phyloP scores from a whole-genome alignment of 2,797 vertebrate genomes.

The Acanthurus leucopareius region DNA sequence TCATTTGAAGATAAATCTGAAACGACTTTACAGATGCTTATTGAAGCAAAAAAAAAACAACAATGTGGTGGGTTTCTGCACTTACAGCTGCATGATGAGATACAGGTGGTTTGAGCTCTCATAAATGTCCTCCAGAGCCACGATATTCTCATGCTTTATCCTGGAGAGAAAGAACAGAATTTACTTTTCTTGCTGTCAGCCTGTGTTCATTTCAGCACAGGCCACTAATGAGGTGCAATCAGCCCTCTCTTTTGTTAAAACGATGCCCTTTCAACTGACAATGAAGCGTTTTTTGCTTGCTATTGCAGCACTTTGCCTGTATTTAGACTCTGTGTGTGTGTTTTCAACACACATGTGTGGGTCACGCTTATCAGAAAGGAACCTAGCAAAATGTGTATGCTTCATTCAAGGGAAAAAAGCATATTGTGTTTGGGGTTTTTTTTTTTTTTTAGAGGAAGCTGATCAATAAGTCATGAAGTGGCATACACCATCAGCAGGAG shows the following conservation, averaged over 20 bases:
- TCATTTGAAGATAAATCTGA: not conserved
- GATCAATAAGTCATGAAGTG: slow-evolving; percentile 66
- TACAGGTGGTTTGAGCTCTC: slow-evolving; percentile 97
- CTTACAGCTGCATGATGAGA: slow-evolving; percentile 99
- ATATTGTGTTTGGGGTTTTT: slow-evolving; percentile 25
- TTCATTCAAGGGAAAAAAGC: slow-evolving; percentile 30
- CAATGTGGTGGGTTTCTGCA: slow-evolving; percentile 60
- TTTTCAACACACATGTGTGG: not conserved
- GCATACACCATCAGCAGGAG: slow-evolving; percentile 46
- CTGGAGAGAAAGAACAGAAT: slow-evolving; percentile 78
- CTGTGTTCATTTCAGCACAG: slow-evolving; percentile 36
- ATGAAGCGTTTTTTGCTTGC: not conserved
- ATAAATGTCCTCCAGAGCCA: slow-evolving; percentile 97
- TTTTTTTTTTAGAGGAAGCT: slow-evolving; percentile 36
- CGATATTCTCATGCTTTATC: slow-evolving; percentile 99
- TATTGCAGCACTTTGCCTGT: slow-evolving; percentile 5
- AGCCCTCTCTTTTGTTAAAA: slow-evolving; percentile 42
- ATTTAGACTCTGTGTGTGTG: not conserved
- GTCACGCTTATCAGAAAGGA: not conserved
- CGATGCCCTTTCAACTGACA: slow-evolving; percentile 23
- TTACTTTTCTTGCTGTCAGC: slow-evolving; percentile 40
- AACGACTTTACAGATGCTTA: slow-evolving; percentile 36
- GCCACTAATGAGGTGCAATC: slow-evolving; percentile 38
- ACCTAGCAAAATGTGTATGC: slow-evolving; percentile 11
- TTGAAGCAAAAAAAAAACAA: slow-evolving; percentile 36